These are phyloP conservation scores for Tragelaphus eurycerus DNA, from an alignment of 2,797 vertebrate species.

Conservation along the genomic window DNA sequence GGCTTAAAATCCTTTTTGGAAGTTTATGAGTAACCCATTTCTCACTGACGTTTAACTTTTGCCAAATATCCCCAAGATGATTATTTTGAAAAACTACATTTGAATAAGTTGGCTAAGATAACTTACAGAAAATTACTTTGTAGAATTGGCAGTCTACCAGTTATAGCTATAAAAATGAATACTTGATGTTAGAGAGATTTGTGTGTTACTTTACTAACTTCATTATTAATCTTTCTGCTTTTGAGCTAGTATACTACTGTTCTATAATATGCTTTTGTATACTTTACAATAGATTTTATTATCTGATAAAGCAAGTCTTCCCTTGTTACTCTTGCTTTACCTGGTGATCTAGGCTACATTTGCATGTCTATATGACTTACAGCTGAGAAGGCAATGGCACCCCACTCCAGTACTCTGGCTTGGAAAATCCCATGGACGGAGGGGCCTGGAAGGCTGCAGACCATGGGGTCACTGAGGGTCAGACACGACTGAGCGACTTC, in stretches of 20 bases:
- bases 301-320: not conserved
- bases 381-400: not conserved
- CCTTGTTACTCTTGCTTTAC: not conserved
- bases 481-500: too few relatives aligned
- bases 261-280: not conserved
- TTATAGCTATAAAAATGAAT: not conserved
- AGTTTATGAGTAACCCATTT: not conserved
- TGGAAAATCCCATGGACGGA: too few relatives aligned
- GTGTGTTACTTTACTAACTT: not conserved
- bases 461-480: too few relatives aligned
- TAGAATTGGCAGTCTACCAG: not conserved
- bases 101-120: not conserved
- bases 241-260: not conserved
- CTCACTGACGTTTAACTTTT: not conserved
- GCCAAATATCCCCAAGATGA: not conserved
- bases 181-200: not conserved
- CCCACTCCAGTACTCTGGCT: too few relatives aligned
- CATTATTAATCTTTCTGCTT: not conserved
- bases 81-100: not conserved
- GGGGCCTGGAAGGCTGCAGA: too few relatives aligned
- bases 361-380: not conserved
- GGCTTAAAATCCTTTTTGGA: not conserved
- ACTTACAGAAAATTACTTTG: not conserved
- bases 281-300: not conserved
- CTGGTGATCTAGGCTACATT: not conserved